Percentiles rank a stretch among this genome's conserved stretches.
phyloP scores from a whole-genome alignment of 2,113 vertebrate species.

The Grammomys surdaster region DNA sequence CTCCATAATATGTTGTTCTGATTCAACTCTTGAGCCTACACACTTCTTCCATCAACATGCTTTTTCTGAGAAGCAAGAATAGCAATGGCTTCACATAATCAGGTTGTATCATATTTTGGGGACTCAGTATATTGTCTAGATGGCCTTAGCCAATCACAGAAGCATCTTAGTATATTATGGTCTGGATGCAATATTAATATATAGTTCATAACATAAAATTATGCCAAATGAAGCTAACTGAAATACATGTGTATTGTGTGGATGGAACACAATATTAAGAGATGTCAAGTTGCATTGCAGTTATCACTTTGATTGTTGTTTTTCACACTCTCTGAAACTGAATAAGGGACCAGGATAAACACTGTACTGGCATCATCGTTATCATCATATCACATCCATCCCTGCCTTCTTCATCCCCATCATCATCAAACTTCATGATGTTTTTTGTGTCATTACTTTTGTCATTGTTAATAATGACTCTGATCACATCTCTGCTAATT shows the following conservation, averaged over 20 bases:
- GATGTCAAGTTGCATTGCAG: background rate
- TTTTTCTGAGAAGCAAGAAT: background rate
- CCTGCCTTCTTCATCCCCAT: too few relatives aligned
- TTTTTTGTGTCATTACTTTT: slow-evolving; percentile 4
- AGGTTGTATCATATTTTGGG: background rate
- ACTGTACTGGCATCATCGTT: background rate
- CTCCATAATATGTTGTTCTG: too few relatives aligned
- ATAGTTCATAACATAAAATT: background rate
- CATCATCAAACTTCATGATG: background rate
- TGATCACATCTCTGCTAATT: slow-evolving; percentile 35
- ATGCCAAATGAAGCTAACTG: background rate
- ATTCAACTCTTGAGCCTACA: background rate
- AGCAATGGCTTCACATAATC: background rate
- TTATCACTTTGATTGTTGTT: background rate
- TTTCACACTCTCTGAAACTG: background rate
- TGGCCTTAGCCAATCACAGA: background rate
- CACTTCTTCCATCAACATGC: background rate
- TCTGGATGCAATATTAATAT: background rate
- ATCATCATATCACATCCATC: background rate
- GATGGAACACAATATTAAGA: background rate
- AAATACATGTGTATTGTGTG: background rate
- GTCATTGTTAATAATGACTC: slow-evolving; percentile 12
- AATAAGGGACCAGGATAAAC: background rate
- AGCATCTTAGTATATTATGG: too few relatives aligned
- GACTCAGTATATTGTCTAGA: background rate